Evolutionary conservation across 2,797 vertebrate genomes (phyloP).

Genomic region (Anguilla pacifica): DNA sequence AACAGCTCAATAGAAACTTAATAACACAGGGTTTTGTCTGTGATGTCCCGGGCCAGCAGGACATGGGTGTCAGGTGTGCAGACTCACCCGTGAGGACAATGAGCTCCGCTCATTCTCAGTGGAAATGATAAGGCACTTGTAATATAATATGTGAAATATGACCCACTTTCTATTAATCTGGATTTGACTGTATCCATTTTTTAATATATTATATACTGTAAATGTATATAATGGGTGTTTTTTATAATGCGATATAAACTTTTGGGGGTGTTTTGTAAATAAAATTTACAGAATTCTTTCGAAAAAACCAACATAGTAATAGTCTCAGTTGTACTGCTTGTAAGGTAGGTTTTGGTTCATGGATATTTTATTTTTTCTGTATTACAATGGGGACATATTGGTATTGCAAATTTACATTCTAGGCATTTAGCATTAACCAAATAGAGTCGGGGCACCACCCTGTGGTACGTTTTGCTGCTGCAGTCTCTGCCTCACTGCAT

Average conservation of each 20-base stretch:
- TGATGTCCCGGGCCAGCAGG: slow-evolving; percentile 46
- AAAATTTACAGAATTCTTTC: not conserved
- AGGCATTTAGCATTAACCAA: not conserved
- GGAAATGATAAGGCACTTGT: slow-evolving; percentile 54
- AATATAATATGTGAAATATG: slow-evolving; percentile 52
- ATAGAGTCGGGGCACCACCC: not conserved
- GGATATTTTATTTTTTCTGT: not conserved
- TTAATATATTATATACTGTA: not conserved
- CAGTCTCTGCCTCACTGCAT: not conserved
- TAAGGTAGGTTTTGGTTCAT: not conserved
- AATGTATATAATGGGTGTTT: not conserved
- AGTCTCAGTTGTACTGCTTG: not conserved
- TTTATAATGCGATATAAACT: not conserved
- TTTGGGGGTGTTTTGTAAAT: not conserved
- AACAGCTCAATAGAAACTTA: slow-evolving; percentile 49
- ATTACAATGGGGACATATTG: not conserved
- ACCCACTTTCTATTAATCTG: slow-evolving; percentile 45
- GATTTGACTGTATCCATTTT: slow-evolving; percentile 30
- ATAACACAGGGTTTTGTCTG: slow-evolving; percentile 49
- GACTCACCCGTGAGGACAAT: slow-evolving; percentile 42
- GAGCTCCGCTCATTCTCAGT: slow-evolving; percentile 48
- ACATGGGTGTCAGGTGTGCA: slow-evolving; percentile 44
- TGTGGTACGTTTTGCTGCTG: not conserved
- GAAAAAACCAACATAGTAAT: not conserved
- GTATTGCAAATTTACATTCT: not conserved